A percentile compares a stretch with the other conserved stretches of the same genome.
Evolutionary conservation across 2,888 invertebrate genomes (phyloP).

Genomic region (Campaea margaritaria): DNA sequence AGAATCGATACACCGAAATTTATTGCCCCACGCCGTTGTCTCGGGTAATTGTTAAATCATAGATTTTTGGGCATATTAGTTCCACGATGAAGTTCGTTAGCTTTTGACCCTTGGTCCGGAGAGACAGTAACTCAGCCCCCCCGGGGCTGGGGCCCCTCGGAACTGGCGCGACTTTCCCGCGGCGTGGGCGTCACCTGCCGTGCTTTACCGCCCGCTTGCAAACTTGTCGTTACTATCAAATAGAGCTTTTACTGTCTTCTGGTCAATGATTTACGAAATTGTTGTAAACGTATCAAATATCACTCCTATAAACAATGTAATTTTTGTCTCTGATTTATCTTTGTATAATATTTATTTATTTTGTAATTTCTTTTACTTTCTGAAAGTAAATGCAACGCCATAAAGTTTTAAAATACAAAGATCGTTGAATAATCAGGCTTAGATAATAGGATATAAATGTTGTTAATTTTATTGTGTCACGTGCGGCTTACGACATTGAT

Average conservation of each 20-base stretch:
- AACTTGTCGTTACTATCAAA: conserved; percentile 39
- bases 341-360: not conserved
- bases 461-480: conserved; percentile 3
- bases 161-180: conserved; percentile 65
- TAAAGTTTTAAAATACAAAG: too few species aligned
- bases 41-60: conserved; percentile 38
- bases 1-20: conserved; percentile 38
- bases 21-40: conserved; percentile 33
- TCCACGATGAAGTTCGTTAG: conserved; percentile 37
- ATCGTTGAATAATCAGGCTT: not conserved
- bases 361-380: not conserved
- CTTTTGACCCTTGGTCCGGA: conserved; percentile 33
- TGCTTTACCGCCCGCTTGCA: conserved; percentile 55
- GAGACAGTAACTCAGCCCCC: conserved; percentile 27
- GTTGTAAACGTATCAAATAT: too few species aligned
- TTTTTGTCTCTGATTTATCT: not conserved
- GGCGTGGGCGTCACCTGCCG: conserved; percentile 71
- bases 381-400: not conserved
- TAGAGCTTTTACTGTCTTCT: conserved; percentile 14
- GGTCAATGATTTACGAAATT: not conserved
- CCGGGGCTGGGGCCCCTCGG: conserved; percentile 38
- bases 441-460: conserved; percentile 2
- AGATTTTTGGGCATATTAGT: conserved; percentile 31
- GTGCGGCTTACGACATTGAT: conserved; percentile 4
- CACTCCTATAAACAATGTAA: too few species aligned